Base-by-base conservation (phyloP, 2,888 invertebrate genomes). In the Cyrtodaria siliqua region DNA sequence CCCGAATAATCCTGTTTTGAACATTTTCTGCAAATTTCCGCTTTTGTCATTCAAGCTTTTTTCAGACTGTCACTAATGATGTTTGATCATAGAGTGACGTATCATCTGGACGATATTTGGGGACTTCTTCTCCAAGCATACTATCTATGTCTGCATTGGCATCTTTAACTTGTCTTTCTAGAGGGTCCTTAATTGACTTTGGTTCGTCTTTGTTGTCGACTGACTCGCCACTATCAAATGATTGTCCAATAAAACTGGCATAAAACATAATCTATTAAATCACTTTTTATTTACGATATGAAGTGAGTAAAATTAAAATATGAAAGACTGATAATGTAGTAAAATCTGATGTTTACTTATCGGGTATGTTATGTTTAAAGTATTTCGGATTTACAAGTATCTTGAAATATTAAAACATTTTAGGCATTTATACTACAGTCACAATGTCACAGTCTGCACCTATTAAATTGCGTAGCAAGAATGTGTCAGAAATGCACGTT, bases 201-300 rank as follows among this genome's bases (percentile, higher is more conserved):
- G 73, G 69, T 8, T 74, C 74, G 24, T 64, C 75, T 1, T n/a
- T n/a, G n/a, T 52, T 72, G 14, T 70, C 79, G 9, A 18, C 63
- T 2, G 74, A 40, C 26, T 79, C 74, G 0, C 79, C 79, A 20
- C 74, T 57, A 9, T 79, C 79, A 12, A 55, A 70, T 14, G 74
- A 67, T 20, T 79, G 79, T 3, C 79, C 79, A 24, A 79, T 66
- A 42, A 70, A 71, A 18, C 79, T 79, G 29, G n/a, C n/a, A n/a
- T n/a, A n/a, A n/a, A n/a, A n/a, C n/a, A n/a, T n/a, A n/a, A n/a
- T n/a, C n/a, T n/a, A n/a, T n/a, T n/a, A n/a, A n/a, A n/a, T n/a
- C n/a, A n/a, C n/a, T n/a, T n/a, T n/a, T n/a, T n/a, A n/a, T n/a
- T n/a, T n/a, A n/a, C n/a, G n/a, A n/a, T n/a, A n/a, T n/a, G n/a